Percentiles rank a stretch among this genome's conserved stretches.
These are phyloP conservation scores for Chamaetylas fuelleborni DNA, from an alignment of 2,113 vertebrate genomes.

Conservation along the genomic window DNA sequence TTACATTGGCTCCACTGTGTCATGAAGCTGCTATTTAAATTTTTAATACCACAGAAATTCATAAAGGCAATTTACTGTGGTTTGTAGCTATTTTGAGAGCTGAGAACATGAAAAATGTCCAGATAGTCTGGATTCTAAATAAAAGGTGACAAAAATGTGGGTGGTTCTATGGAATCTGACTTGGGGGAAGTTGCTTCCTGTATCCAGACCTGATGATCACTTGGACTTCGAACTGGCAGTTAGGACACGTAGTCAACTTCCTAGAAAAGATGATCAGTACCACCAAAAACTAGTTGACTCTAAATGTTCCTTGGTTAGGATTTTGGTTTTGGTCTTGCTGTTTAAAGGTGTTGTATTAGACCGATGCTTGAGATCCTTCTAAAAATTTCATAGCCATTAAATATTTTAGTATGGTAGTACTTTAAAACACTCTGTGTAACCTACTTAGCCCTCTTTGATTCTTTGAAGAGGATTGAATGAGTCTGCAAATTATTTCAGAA, in stretches of 20 bases:
- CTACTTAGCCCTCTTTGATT: neutral
- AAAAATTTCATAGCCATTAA: neutral
- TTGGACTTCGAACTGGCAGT: neutral
- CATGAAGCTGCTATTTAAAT: neutral
- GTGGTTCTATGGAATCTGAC: neutral
- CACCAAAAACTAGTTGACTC: neutral
- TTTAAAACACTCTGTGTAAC: neutral
- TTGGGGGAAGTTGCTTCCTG: neutral
- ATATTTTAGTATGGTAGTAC: neutral
- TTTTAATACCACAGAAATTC: neutral
- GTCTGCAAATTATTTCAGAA: neutral
- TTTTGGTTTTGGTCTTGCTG: neutral
- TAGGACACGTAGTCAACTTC: neutral
- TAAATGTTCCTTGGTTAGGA: neutral
- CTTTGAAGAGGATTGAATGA: neutral
- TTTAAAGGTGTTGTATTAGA: neutral
- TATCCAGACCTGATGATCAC: neutral
- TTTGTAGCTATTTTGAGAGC: neutral
- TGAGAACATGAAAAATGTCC: neutral
- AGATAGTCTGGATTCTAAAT: neutral
- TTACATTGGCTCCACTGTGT: neutral
- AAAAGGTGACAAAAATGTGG: neutral
- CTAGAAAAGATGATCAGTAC: neutral
- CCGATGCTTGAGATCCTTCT: neutral
- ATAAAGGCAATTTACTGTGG: neutral